Evolutionary conservation across 2,888 invertebrate species (phyloP), one percentile per base, ranked within the genome.

Genomic region (Leptopilina drosophilae): DNA sequence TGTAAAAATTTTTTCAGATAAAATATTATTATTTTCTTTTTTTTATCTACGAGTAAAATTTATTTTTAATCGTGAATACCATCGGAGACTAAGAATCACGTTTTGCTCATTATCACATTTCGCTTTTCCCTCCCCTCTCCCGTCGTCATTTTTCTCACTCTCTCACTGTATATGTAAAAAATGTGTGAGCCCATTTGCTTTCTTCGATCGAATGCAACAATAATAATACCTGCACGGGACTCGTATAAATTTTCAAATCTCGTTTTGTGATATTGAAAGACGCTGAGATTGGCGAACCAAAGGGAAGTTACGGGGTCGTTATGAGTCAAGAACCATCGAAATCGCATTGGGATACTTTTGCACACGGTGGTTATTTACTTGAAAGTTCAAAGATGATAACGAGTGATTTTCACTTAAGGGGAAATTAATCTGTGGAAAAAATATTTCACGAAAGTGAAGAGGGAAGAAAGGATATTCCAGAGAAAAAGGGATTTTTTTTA

Each of bases 201-300:
- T 9, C 20, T 6, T n/a, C 62, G 7, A 8, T 62, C 62, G 62
- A 67, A 67, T 67, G 46, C 20, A 67, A 81, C 78, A 79, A 78
- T 79, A 81, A 81, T 81, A 81, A 81, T 80, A 80, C 76, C 77
- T 78, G 77, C 81, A 81, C 78, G 79, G 73, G 79, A 81, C 78
- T 80, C 77, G 79, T 65, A 81, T 81, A 81, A 81, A 79, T 78
- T 81, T 78, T 67, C 62, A 62, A 76, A 69, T 12, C 46, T n/a
- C 46, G 15, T 20, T 46, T 20, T 49, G 46, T 53, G 14, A 69
- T 53, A 14, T 26, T 53, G 26, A 69, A 53, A 8, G 53, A 49
- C 49, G 15, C 20, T 49, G 64, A 40, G 33, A 46, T 42, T 67
- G 20, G 67, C 46, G 46, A 46, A 67, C 20, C 46, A 15, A 20